Evolutionary conservation across 1,140 invertebrate species (phyloP).

Genomic region (Bombus pascuorum): DNA sequence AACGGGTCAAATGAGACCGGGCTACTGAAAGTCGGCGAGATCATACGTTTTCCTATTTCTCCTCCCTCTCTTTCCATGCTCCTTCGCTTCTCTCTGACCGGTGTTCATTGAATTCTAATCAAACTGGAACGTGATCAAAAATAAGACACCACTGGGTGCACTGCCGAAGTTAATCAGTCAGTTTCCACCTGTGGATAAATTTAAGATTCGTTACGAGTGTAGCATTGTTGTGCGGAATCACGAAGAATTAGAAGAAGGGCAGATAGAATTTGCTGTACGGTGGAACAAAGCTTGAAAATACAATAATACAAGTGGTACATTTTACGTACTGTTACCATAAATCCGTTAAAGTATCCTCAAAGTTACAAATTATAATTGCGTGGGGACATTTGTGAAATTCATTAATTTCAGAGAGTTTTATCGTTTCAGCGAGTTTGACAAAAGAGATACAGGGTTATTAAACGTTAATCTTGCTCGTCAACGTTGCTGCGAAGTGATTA

Average conservation of each 20-base stretch:
- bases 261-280: neutral
- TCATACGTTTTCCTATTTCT: neutral
- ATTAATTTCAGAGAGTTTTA: neutral
- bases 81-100: too few relatives aligned
- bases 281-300: neutral
- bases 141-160: neutral
- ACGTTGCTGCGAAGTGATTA: slow-evolving; percentile 22
- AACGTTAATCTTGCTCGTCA: slow-evolving; percentile 41
- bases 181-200: neutral
- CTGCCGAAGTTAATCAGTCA: neutral
- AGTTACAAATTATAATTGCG: neutral
- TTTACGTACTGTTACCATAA: neutral
- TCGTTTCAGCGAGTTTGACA: neutral
- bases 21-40: neutral
- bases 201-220: neutral
- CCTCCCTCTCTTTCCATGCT: too few relatives aligned
- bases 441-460: slow-evolving; percentile 8
- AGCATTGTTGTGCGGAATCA: neutral
- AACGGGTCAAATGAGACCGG: slow-evolving; percentile 35
- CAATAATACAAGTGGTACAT: neutral
- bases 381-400: neutral
- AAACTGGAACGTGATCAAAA: slow-evolving; percentile 11
- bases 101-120: neutral
- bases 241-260: neutral
- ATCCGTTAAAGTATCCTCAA: neutral